Evolutionary conservation across 2,797 vertebrate genomes (phyloP), one percentile per base, ranked within the genome.

Genomic region (Loriculus beryllinus): DNA sequence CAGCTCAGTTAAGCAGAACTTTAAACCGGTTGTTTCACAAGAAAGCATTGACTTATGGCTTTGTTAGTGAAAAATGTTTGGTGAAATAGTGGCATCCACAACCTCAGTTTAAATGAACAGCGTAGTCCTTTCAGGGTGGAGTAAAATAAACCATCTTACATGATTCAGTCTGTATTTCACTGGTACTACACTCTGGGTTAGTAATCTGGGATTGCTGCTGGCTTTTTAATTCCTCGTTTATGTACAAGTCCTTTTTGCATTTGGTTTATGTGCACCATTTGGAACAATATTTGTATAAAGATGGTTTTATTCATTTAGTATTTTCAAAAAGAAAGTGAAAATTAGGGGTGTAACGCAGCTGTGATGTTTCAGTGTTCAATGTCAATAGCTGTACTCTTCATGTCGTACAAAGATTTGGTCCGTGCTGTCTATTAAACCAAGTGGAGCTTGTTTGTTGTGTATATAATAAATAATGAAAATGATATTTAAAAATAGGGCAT

Each of bases 251-350:
- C 68, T 86, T 93, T 88, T 60, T 85, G 56, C 88, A 77, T 68
- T 94, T 79, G 68, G 37, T 65, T 90, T 29, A 54, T 33, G 3
- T 83, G 35, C 47, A 75, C 56, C 6, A 6, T 40, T 65, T 6
- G 15, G 86, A 93, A 95, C 77, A 20, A 5, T 48, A 45, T 94
- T 95, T 92, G 45, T 92, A 52, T 69, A 76, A 92, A 81, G 72
- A 43, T 85, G 91, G 57, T 92, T 95, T 91, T 89, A 93, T 96
- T 95, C 85, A 90, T 89, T 91, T 94, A 74, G 60, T 59, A 29
- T 14, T 71, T 19, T 75, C 22, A 48, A 25, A 67, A 52, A 45
- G 28, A 37, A 52, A 79, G 57, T 63, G 17, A 56, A 86, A 62
- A 12, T 9, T n/a, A 56, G 29, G 37, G 64, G 10, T 25, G 7